A percentile compares a stretch with the other conserved stretches of the same genome.
Conservation (phyloP, 2,113 vertebrate species). For the Coptodon bakossiorum region DNA sequence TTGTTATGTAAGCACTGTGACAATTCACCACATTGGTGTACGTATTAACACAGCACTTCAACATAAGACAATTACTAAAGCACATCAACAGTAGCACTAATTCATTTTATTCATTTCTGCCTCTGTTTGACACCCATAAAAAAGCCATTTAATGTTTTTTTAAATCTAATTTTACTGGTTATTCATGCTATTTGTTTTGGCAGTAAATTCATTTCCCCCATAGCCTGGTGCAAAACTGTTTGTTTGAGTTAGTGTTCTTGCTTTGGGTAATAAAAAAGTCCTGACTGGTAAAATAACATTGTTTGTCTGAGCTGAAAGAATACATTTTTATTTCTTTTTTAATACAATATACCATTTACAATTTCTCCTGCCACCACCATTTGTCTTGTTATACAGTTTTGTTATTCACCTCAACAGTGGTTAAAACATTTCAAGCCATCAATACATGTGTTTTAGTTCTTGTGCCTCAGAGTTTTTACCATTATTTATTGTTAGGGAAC, state of each 20-base stretch:
- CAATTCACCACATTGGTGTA: not conserved
- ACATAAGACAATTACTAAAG: not conserved
- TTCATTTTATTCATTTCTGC: not conserved
- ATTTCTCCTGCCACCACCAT: not conserved
- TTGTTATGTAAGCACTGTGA: not conserved
- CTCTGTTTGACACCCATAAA: not conserved
- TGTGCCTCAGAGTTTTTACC: not conserved
- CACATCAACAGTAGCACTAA: not conserved
- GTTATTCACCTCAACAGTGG: not conserved
- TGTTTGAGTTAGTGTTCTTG: not conserved
- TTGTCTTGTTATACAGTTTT: not conserved
- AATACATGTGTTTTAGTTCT: not conserved
- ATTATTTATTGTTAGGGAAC: not conserved
- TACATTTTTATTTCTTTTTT: not conserved
- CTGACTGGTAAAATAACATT: not conserved
- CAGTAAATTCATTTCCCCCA: not conserved
- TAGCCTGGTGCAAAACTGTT: not conserved
- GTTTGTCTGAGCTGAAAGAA: not conserved
- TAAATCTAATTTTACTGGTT: not conserved
- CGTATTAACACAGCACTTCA: not conserved
- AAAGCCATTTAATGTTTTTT: not conserved
- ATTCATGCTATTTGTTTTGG: not conserved
- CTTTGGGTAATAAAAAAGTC: not conserved
- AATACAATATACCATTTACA: not conserved
- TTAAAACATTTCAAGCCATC: not conserved